Evolutionary conservation across 2,113 vertebrate genomes (phyloP), one percentile per base, ranked within the genome.

Genomic region (Dinomys branickii): DNA sequence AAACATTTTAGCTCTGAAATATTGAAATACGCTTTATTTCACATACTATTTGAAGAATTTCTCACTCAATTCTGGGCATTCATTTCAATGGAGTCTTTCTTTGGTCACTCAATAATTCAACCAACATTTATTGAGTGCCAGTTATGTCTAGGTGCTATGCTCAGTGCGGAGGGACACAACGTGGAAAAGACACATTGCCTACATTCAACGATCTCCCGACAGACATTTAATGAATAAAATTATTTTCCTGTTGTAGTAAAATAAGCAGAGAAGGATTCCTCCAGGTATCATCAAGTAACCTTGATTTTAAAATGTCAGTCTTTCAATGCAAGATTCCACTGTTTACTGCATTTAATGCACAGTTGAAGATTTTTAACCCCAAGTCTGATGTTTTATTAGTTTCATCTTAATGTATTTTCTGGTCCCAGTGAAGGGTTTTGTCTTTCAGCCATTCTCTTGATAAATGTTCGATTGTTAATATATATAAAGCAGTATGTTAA

Each of bases 81-180:
- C 24, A 85, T 93, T 96, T 88, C 78, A 92, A 41, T 77, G 67
- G 63, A 93, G 26, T 59, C 59, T 94, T 96, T 94, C 56, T 95
- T 84, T 84, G 82, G 78, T 94, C 77, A 92, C 82, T 96, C 93
- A 94, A 88, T 97, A 96, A 97, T 95, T 96, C 84, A 97, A 61
- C 35, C 50, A 73, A 58, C 30, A 67, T 56, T 85, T 95, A 92
- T 41, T 90, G 85, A 88, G 67, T 93, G 26, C n/a, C 41, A 90
- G 19, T 81, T 94, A 88, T 16, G 50, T 35, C 22, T 88, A 86
- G 78, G 89, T 54, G 63, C 61, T 61, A 1, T 82, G 75, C 17
- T 96, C 67, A 52, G 59, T 75, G 71, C 73, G 50, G 65, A 82
- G 83, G 50, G 52, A 85, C n/a, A 69, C 14, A 86, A 52, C 20